These are phyloP conservation scores for Aythya baeri DNA, from an alignment of 2,113 vertebrate species.

Conservation along the genomic window DNA sequence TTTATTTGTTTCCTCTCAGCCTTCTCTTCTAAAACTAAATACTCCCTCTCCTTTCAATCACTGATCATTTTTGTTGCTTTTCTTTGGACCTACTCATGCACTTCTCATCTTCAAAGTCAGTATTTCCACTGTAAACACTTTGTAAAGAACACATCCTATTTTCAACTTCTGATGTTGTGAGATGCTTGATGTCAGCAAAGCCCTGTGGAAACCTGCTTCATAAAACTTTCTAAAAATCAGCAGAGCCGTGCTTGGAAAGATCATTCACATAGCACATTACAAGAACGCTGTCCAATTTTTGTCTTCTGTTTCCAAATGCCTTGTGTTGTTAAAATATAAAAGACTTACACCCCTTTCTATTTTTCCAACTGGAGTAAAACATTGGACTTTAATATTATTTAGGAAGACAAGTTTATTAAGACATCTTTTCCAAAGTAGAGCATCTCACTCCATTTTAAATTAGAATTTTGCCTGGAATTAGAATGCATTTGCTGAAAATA, in stretches of 20 bases:
- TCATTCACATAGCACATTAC: neutral
- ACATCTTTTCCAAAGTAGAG: constrained; percentile 55
- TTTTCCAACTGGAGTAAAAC: neutral
- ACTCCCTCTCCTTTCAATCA: neutral
- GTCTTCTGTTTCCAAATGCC: neutral
- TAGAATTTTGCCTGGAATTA: constrained; percentile 48
- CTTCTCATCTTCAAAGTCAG: neutral
- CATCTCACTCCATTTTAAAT: constrained; percentile 60
- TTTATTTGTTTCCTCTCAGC: neutral
- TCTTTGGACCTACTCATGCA: neutral
- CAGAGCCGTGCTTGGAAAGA: neutral
- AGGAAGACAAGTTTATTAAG: constrained; percentile 15
- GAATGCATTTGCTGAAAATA: constrained; percentile 59
- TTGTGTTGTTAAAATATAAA: neutral
- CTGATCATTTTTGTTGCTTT: neutral
- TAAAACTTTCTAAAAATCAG: neutral
- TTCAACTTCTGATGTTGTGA: neutral
- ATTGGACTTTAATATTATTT: neutral
- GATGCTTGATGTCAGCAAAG: neutral
- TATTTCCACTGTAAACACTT: neutral
- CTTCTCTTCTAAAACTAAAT: neutral
- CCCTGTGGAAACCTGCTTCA: neutral
- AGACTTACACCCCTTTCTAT: neutral
- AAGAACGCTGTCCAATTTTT: neutral
- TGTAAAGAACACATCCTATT: neutral